Percentiles rank a stretch among this genome's conserved stretches.
Evolutionary conservation across 2,113 vertebrate species (phyloP).

Genomic region (Tricholaema leucomelas): DNA sequence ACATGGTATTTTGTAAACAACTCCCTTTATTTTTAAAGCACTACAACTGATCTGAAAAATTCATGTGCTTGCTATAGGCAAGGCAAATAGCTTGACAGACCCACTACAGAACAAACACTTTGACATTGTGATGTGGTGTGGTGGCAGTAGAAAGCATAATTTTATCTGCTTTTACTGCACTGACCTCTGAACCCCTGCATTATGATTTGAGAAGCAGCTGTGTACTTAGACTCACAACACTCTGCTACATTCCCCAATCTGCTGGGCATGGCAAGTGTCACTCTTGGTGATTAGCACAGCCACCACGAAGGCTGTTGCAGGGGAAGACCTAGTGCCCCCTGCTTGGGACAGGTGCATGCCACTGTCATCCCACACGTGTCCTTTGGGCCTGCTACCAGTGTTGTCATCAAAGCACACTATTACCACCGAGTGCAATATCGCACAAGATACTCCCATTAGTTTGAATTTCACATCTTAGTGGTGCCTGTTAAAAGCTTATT

Average conservation of each 20-base stretch:
- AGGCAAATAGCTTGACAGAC: background rate
- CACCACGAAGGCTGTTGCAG: background rate
- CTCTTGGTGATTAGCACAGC: slow-evolving; percentile 13
- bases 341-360: slow-evolving; percentile 30
- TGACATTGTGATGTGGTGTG: slow-evolving; percentile 10
- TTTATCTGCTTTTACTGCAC: slow-evolving; percentile 61
- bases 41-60: background rate
- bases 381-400: background rate
- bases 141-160: slow-evolving; percentile 32
- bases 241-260: background rate
- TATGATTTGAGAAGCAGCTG: slow-evolving; percentile 67
- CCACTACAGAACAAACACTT: slow-evolving; percentile 13
- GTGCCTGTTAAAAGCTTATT: background rate
- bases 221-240: slow-evolving; percentile 17
- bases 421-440: background rate
- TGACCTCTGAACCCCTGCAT: slow-evolving; percentile 47
- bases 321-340: background rate
- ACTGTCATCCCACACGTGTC: background rate
- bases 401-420: background rate
- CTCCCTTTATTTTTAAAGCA: background rate
- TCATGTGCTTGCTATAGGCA: background rate
- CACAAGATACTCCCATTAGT: background rate
- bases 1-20: background rate
- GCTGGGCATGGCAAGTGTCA: background rate
- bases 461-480: background rate